phyloP scores from a whole-genome alignment of 2,113 vertebrate genomes.

The Pelecanoides urinatrix region DNA sequence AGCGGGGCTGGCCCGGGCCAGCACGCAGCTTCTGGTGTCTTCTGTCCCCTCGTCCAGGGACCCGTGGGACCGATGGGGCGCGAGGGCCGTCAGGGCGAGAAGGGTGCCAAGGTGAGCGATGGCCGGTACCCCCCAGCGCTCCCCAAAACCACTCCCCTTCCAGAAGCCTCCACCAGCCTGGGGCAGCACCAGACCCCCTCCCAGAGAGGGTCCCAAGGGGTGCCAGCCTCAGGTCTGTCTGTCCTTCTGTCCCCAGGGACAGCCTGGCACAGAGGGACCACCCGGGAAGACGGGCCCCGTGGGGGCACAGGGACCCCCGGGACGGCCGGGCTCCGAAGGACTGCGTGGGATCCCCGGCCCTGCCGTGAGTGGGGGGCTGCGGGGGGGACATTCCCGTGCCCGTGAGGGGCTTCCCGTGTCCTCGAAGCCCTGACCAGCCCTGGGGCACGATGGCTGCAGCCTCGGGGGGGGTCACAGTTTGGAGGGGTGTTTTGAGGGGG shows the following conservation, averaged over 20 bases:
- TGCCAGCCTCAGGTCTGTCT: background rate
- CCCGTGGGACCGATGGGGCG: conserved; percentile 76
- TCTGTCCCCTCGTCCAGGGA: conserved; percentile 70
- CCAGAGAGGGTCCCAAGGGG: accelerated
- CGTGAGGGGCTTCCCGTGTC: background rate
- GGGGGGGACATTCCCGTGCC: background rate
- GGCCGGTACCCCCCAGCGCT: too few relatives aligned
- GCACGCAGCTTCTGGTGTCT: accelerated
- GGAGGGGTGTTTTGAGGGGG: too few relatives aligned
- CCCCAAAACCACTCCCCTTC: background rate
- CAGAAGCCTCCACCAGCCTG: background rate
- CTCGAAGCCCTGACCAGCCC: background rate
- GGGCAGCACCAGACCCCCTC: background rate
- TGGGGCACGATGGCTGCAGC: background rate
- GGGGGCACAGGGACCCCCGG: conserved; percentile 84
- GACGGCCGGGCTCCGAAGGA: conserved; percentile 82
- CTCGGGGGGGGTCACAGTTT: too few relatives aligned
- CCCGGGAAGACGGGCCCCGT: conserved; percentile 81
- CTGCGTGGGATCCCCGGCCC: conserved; percentile 88
- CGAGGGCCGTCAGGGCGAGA: conserved; percentile 87
- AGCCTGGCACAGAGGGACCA: conserved; percentile 75
- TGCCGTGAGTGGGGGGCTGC: conserved; percentile 71
- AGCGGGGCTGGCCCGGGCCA: background rate
- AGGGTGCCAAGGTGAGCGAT: conserved; percentile 82
- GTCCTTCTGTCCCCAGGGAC: conserved; percentile 70